Percentiles rank a stretch among this genome's conserved stretches.
phyloP scores from a whole-genome alignment of 2,797 vertebrate species.

The Etheostoma perlongum region DNA sequence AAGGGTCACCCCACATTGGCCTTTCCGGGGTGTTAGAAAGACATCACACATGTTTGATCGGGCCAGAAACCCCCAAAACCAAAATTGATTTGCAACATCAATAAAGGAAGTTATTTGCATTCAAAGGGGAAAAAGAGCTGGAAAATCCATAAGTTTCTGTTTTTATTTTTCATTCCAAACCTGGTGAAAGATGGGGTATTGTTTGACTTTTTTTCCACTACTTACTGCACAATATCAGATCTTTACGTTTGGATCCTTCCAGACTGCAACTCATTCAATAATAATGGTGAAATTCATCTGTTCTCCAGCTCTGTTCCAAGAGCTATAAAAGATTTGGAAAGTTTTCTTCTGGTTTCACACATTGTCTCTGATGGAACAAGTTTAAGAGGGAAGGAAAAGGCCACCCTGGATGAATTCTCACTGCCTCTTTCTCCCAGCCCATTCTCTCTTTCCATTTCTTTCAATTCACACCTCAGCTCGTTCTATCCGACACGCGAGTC shows the following conservation, averaged over 20 bases:
- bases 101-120: conserved; percentile 54
- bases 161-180: conserved; percentile 49
- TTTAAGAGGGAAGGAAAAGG: conserved; percentile 48
- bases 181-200: conserved; percentile 54
- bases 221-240: conserved; percentile 28
- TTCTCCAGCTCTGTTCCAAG: conserved; percentile 56
- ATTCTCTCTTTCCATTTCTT: conserved; percentile 15
- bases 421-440: conserved; percentile 6
- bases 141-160: conserved; percentile 40
- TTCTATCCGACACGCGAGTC: conserved; percentile 26
- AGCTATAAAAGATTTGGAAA: conserved; percentile 64
- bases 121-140: conserved; percentile 21
- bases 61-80: conserved; percentile 60
- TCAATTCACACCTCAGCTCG: conserved; percentile 37
- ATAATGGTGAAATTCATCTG: conserved; percentile 64
- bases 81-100: conserved; percentile 57
- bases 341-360: conserved; percentile 67
- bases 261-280: conserved; percentile 58
- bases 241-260: conserved; percentile 52
- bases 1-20: conserved; percentile 34
- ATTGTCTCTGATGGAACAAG: conserved; percentile 66
- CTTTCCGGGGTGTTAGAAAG: conserved; percentile 32
- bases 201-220: conserved; percentile 23
- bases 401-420: conserved; percentile 63
- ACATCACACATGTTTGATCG: conserved; percentile 32